phyloP scores from a whole-genome alignment of 2,888 invertebrate species.

The Abscondita cerata region DNA sequence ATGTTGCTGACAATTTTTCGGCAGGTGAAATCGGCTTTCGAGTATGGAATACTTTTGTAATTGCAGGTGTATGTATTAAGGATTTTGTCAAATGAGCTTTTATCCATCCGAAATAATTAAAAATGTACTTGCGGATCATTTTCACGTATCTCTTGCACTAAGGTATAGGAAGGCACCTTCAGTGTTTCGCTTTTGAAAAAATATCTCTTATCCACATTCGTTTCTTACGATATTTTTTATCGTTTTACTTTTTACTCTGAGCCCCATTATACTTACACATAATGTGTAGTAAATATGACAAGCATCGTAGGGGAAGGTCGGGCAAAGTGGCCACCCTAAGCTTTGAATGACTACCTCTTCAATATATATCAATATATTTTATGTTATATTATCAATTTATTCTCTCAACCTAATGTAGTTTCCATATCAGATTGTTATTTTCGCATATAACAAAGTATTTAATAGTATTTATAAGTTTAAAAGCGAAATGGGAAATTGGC shows the following conservation, averaged over 20 bases:
- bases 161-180: neutral
- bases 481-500: too few relatives aligned
- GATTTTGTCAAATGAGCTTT: neutral
- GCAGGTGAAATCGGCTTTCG: neutral
- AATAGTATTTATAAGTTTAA: too few relatives aligned
- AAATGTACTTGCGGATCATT: neutral
- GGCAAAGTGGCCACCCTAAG: too few relatives aligned
- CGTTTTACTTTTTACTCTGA: neutral
- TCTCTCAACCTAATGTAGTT: too few relatives aligned
- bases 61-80: neutral
- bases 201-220: neutral
- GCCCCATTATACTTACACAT: too few relatives aligned
- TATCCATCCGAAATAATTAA: neutral
- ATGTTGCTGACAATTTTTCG: neutral
- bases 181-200: neutral
- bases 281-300: too few relatives aligned
- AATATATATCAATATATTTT: too few relatives aligned
- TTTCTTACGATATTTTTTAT: neutral
- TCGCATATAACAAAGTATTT: too few relatives aligned
- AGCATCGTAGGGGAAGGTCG: too few relatives aligned
- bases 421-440: too few relatives aligned
- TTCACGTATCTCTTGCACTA: slow-evolving; percentile 1
- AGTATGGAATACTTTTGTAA: neutral
- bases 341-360: too few relatives aligned
- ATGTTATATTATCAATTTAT: too few relatives aligned